Evolutionary conservation across 2,888 invertebrate genomes (phyloP).

Genomic region (Chrysodeixis includens): DNA sequence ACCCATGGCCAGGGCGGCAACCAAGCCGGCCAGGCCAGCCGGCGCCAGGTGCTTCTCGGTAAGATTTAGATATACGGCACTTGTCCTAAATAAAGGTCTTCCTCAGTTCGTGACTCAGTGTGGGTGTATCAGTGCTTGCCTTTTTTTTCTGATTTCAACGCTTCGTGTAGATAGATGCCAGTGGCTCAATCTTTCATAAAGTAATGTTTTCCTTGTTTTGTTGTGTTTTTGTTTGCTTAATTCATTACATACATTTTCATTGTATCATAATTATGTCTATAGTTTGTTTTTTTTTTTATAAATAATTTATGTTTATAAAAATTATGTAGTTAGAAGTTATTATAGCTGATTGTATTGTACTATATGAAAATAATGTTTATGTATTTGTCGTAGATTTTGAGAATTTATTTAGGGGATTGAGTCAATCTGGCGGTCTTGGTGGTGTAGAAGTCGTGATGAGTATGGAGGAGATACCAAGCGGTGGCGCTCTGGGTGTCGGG

Average conservation of each 20-base stretch:
- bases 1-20: conserved; percentile 34
- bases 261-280: conserved; percentile 8
- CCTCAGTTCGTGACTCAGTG: conserved; percentile 14
- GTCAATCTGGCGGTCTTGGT: conserved; percentile 65
- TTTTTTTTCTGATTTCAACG: conserved; percentile 9
- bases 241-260: conserved; percentile 33
- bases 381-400: conserved; percentile 73
- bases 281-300: conserved; percentile 2
- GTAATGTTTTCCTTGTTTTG: conserved; percentile 13
- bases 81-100: conserved; percentile 19
- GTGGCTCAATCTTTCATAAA: conserved; percentile 42
- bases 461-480: conserved; percentile 76
- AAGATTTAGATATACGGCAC: conserved; percentile 45
- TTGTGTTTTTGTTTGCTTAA: neutral
- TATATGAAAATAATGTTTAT: conserved; percentile 33
- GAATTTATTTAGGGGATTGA: conserved; percentile 72
- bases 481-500: conserved; percentile 49
- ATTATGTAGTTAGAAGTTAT: conserved; percentile 11
- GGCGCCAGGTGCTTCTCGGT: conserved; percentile 71
- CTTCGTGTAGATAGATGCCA: conserved; percentile 28
- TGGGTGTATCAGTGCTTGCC: conserved; percentile 22
- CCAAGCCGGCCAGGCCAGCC: conserved; percentile 50
- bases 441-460: conserved; percentile 80
- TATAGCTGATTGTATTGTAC: conserved; percentile 16
- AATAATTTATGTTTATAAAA: conserved; percentile 10